These are phyloP conservation scores for Villa cingulata DNA, from an alignment of 2,888 invertebrate species.

Conservation along the genomic window DNA sequence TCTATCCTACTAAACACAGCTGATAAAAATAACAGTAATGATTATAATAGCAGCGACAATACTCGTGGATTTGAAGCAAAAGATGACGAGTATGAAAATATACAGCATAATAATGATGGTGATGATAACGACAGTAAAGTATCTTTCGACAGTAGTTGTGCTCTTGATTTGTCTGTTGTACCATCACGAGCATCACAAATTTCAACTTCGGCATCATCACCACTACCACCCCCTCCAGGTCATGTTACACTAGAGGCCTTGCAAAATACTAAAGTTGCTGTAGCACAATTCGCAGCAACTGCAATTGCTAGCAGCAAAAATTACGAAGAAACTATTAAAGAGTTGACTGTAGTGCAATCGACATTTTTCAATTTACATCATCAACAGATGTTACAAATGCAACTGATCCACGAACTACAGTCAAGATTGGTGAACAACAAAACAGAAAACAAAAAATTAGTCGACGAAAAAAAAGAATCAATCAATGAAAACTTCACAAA, in stretches of 20 bases:
- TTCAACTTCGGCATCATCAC: conserved; percentile 18
- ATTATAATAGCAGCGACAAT: conserved; percentile 1
- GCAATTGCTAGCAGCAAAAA: conserved; percentile 67
- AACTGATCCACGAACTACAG: conserved; percentile 86
- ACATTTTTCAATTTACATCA: conserved; percentile 89
- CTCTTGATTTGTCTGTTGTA: conserved; percentile 25
- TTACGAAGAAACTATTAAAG: conserved; percentile 66
- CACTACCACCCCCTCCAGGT: conserved; percentile 34
- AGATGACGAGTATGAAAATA: neutral
- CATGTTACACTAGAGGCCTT: conserved; percentile 86
- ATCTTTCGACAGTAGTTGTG: neutral
- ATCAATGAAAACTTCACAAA: neutral
- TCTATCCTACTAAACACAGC: no score
- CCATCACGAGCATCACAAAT: conserved; percentile 18
- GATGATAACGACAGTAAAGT: conserved; percentile 20
- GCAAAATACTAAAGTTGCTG: conserved; percentile 63
- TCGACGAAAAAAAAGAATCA: neutral
- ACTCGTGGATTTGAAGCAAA: conserved; percentile 6
- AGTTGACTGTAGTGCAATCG: conserved; percentile 75
- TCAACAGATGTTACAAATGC: conserved; percentile 89
- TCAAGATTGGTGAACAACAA: conserved; percentile 45
- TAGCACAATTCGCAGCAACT: conserved; percentile 86
- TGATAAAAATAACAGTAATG: neutral
- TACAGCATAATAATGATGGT: conserved; percentile 17
- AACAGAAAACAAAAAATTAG: neutral